A percentile compares a stretch with the other conserved stretches of the same genome.
phyloP scores from a whole-genome alignment of 2,797 vertebrate species.

The Bryconaethiops microstoma region DNA sequence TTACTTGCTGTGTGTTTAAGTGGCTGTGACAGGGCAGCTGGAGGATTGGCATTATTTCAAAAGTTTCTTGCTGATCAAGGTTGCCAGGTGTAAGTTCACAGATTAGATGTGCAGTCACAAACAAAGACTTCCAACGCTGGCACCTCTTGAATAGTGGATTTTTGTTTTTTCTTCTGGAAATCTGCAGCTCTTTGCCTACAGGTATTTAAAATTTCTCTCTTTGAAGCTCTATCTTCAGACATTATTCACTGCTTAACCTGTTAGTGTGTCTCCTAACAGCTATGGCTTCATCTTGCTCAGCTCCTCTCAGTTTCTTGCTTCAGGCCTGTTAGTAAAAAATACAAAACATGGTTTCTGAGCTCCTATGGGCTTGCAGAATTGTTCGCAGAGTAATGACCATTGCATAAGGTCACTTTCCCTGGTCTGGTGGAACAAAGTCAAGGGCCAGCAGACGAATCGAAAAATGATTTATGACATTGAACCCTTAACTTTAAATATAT shows the following conservation, averaged over 20 bases:
- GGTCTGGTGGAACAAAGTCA: not conserved
- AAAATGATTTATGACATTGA: slow-evolving; percentile 13
- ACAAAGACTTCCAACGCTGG: slow-evolving; percentile 19
- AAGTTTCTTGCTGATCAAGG: slow-evolving; percentile 43
- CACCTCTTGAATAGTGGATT: slow-evolving; percentile 12
- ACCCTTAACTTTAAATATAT: slow-evolving; percentile 31
- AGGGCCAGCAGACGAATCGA: slow-evolving; percentile 1
- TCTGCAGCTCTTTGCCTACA: slow-evolving; percentile 8
- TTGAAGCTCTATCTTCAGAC: not conserved
- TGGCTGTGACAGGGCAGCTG: slow-evolving; percentile 50
- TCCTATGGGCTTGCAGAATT: not conserved
- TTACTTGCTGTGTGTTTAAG: slow-evolving; percentile 48
- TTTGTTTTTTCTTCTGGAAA: not conserved
- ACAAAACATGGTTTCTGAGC: slow-evolving; percentile 1
- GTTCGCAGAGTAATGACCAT: slow-evolving; percentile 4
- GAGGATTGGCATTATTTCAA: slow-evolving; percentile 44
- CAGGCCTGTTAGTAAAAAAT: not conserved
- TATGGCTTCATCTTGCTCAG: not conserved
- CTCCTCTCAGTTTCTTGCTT: not conserved
- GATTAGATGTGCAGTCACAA: slow-evolving; percentile 34
- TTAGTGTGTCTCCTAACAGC: slow-evolving; percentile 1
- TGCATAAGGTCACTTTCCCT: slow-evolving; percentile 1
- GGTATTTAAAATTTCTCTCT: not conserved
- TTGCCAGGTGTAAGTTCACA: slow-evolving; percentile 39
- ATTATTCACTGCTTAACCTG: not conserved